Percentiles rank a stretch among this genome's conserved stretches.
phyloP scores from a whole-genome alignment of 2,113 vertebrate genomes.

The Microtus montanus region DNA sequence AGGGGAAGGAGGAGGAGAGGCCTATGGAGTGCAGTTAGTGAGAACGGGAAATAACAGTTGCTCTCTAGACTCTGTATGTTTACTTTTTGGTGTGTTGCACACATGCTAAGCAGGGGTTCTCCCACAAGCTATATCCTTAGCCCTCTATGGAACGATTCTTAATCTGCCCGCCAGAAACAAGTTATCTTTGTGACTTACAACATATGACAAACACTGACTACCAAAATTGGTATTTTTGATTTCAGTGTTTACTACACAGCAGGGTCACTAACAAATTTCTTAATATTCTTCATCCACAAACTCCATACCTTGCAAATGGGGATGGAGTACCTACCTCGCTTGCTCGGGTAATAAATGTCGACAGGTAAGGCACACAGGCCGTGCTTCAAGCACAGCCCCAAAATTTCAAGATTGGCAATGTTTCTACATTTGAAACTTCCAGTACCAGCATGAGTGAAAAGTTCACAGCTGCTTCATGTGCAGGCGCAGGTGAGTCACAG shows the following conservation, averaged over 20 bases:
- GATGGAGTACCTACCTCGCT: neutral
- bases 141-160: neutral
- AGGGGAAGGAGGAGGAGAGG: neutral
- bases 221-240: neutral
- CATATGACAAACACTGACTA: neutral
- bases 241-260: neutral
- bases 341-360: neutral
- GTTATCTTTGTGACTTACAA: slow-evolving; percentile 25
- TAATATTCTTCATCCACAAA: neutral
- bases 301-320: neutral
- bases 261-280: neutral
- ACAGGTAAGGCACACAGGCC: neutral
- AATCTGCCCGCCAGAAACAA: slow-evolving; percentile 21
- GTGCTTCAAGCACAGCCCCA: too few relatives aligned
- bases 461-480: neutral
- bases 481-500: neutral
- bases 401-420: neutral
- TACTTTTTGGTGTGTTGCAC: neutral
- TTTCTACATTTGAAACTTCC: neutral
- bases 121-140: neutral
- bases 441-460: neutral
- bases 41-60: neutral
- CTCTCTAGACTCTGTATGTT: neutral
- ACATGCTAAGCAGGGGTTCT: neutral
- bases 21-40: neutral